Conservation (phyloP, 2,888 invertebrate genomes). For the Germaria angustata region DNA sequence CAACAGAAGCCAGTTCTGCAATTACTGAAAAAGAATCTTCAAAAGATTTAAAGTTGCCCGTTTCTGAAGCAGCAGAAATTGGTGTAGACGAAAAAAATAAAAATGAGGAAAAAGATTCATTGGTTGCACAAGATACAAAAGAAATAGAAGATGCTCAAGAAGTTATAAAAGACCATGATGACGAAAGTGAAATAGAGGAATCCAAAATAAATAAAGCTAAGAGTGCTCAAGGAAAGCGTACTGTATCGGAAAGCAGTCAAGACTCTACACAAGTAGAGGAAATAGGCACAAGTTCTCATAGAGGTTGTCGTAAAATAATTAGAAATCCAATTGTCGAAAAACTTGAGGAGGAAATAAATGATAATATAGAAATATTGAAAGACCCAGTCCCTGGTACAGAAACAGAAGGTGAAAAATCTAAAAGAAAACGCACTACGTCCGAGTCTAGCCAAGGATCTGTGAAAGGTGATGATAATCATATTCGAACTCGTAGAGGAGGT, state of each 20-base stretch:
- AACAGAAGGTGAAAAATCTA: background rate
- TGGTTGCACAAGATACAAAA: background rate
- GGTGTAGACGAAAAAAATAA: background rate
- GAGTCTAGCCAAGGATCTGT: slow-evolving; percentile 30
- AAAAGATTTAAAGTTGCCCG: background rate
- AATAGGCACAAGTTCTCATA: background rate
- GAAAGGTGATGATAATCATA: background rate
- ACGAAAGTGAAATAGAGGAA: background rate
- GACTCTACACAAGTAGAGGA: background rate
- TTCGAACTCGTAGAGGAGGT: slow-evolving; percentile 5
- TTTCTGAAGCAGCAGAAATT: background rate
- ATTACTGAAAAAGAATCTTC: background rate
- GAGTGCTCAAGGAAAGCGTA: background rate
- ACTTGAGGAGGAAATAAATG: background rate
- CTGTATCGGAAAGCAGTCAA: slow-evolving; percentile 8
- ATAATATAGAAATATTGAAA: background rate
- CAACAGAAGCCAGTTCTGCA: background rate
- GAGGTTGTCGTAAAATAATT: slow-evolving; percentile 6
- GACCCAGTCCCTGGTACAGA: background rate
- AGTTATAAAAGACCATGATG: background rate
- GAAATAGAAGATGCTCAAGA: background rate
- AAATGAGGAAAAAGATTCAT: background rate
- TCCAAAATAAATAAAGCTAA: background rate
- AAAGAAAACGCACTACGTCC: slow-evolving; percentile 10
- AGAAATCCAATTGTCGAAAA: background rate